Conservation (phyloP, 2,113 vertebrate species). For the Psephotus haematonotus region DNA sequence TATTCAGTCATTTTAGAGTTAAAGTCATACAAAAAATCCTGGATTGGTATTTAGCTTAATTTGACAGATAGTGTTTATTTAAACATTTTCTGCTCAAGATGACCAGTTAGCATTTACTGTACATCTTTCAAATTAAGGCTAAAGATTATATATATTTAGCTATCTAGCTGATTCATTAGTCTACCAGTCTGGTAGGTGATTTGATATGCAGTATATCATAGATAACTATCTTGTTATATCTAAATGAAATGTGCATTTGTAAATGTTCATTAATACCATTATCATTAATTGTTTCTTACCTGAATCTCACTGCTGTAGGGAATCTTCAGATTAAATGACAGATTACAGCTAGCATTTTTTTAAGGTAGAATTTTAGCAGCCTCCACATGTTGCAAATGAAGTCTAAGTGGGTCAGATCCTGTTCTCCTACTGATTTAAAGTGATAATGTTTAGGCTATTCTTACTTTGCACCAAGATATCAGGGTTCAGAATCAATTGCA, state of each 20-base stretch:
- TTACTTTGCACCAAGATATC: neutral
- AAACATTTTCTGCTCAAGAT: neutral
- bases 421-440: neutral
- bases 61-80: neutral
- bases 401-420: neutral
- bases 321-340: conserved; percentile 12
- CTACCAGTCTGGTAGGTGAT: neutral
- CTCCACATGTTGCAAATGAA: neutral
- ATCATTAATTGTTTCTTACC: conserved; percentile 54
- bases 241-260: conserved; percentile 32
- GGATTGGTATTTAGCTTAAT: neutral
- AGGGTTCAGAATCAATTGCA: neutral
- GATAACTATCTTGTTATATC: neutral
- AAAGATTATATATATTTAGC: neutral
- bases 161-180: conserved; percentile 2
- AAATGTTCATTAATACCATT: conserved; percentile 50
- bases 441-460: neutral
- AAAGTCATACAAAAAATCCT: neutral
- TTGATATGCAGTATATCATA: conserved; percentile 25
- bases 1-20: neutral
- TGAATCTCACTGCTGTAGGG: conserved; percentile 17
- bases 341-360: neutral
- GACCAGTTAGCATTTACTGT: neutral
- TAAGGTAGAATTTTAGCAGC: neutral
- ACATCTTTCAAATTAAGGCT: neutral